Base-by-base conservation (phyloP, 2,113 vertebrate genomes). In the Corythoichthys haematopterus region DNA sequence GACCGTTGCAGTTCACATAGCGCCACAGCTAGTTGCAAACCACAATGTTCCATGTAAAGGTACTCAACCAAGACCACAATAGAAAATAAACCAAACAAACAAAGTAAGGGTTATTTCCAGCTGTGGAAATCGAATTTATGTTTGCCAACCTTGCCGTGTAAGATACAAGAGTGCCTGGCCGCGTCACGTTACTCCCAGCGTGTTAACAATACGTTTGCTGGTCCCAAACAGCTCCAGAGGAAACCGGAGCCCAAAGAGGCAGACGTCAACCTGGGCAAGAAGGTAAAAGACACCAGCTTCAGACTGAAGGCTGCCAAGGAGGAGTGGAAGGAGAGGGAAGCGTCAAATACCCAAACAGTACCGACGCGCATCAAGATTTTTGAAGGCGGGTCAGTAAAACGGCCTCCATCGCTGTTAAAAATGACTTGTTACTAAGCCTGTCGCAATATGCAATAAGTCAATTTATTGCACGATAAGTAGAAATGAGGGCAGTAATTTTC, bases 341-440 rank as follows among this genome's bases (percentile, higher is more conserved):
- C 84, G 1, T 70, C 92, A 78, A 80, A 91, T 79, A 93, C 94
- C 82, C 95, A 93, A 90, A 86, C 92, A 68, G 93, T 94, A 85
- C 95, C 96, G 84, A 93, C 94, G 66, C 93, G 96, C 83, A 93
- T 99, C 87, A 99, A 98, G 93, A 98, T 98, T 89, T 99, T 98
- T 86, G 97, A 99, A 91, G 97, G 97, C 90, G 97, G 97, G 97
- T 98, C 91, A 94, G 96, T 90, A 33, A 40, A 69, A 16, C 14
- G 12, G 15, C 7, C 13, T 36, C 35, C 2, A 28, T 36, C 55
- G 2, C 4, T 4, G 2, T 4, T 35, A 2, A 6, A 14, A 14
- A 36, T 4, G 35, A 57, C 13, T 57, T 2, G 4, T 2, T 5
- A 36, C 55, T 57, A 28, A 28, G 20, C 20, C 20, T 28, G 20